Evolutionary conservation across 2,888 invertebrate species (phyloP).

Genomic region (Bombylius discolor): DNA sequence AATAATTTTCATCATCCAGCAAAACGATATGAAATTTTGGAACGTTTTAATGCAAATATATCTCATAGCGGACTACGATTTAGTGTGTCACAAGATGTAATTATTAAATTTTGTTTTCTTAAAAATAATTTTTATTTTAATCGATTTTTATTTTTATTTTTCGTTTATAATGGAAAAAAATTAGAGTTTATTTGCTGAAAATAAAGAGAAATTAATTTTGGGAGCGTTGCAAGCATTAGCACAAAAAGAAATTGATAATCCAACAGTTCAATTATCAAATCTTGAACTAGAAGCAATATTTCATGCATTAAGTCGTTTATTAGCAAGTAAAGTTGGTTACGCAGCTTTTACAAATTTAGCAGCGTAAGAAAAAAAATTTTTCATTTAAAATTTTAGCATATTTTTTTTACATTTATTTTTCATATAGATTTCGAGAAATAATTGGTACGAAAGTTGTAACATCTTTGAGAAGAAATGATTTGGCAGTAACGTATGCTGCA

Average conservation of each 20-base stretch:
- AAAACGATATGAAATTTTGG: conserved; percentile 64
- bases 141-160: conserved; percentile 9
- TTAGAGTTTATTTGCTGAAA: conserved; percentile 92
- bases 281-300: conserved; percentile 86
- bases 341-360: conserved; percentile 83
- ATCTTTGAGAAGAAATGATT: conserved; percentile 74
- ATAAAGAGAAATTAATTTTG: conserved; percentile 93
- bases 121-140: conserved; percentile 15
- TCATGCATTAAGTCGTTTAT: conserved; percentile 80
- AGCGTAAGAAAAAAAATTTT: conserved; percentile 43
- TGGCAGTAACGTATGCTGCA: conserved; percentile 89
- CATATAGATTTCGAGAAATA: conserved; percentile 79
- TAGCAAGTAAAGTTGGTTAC: conserved; percentile 97
- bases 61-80: conserved; percentile 95
- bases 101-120: conserved; percentile 23
- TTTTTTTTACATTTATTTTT: neutral
- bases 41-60: conserved; percentile 92
- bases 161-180: conserved; percentile 20
- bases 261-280: conserved; percentile 43
- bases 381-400: neutral
- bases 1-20: conserved; percentile 41
- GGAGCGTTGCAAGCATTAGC: conserved; percentile 78
- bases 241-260: conserved; percentile 53
- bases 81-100: conserved; percentile 91
- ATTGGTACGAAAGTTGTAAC: conserved; percentile 85